Percentiles rank a stretch among this genome's conserved stretches.
phyloP scores from a whole-genome alignment of 2,113 vertebrate genomes.

The Opisthocomus hoazin region DNA sequence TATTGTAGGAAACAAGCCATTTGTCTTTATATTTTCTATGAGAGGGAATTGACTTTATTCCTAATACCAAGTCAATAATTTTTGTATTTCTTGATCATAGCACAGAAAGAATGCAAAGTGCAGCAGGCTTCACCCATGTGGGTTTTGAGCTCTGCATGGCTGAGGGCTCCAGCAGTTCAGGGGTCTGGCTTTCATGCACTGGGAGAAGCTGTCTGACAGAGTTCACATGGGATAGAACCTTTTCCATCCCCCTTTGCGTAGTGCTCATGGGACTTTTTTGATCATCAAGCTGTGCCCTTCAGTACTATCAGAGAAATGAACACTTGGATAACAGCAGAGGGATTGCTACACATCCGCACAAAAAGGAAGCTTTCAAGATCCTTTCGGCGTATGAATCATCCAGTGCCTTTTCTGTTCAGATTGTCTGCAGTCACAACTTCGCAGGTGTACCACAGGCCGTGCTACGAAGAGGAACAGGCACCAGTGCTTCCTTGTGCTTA shows the following conservation, averaged over 20 bases:
- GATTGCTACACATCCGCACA: not conserved
- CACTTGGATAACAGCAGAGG: not conserved
- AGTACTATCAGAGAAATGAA: not conserved
- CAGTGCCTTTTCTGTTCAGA: not conserved
- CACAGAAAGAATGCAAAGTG: not conserved
- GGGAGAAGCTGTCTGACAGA: not conserved
- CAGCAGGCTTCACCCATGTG: not conserved
- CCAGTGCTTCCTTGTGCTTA: not conserved
- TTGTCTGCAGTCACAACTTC: not conserved
- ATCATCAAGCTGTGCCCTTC: not conserved
- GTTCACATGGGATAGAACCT: not conserved
- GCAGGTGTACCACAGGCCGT: not conserved
- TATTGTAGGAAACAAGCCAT: not conserved
- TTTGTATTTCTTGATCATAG: not conserved
- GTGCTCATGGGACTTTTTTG: not conserved
- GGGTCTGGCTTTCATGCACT: rapidly evolving
- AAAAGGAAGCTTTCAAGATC: not conserved
- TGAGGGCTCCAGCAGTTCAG: not conserved
- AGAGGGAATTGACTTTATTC: not conserved
- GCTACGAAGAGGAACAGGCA: not conserved
- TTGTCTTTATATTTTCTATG: not conserved
- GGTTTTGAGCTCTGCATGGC: not conserved
- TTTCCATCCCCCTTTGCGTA: not conserved
- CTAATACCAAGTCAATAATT: not conserved
- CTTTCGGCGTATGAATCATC: not conserved